Base-by-base conservation (phyloP, 1,140 invertebrate genomes). In the Babylonia areolata region DNA sequence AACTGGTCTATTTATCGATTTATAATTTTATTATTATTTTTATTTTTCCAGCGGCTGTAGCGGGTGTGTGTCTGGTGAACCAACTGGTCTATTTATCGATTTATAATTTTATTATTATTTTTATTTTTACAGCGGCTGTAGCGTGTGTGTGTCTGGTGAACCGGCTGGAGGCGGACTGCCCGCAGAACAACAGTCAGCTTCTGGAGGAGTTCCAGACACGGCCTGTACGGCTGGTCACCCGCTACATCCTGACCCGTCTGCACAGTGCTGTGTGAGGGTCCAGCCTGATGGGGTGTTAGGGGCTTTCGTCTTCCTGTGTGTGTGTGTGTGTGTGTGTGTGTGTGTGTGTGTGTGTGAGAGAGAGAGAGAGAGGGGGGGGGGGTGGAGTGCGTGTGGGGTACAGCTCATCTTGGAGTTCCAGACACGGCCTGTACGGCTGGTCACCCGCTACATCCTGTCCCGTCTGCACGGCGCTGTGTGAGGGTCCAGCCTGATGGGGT, bases 141-240 rank as follows among this genome's bases (percentile, higher is more conserved):
- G 96, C 99, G n/a, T 99, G 98, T 93, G 98, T 99, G 17, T 97
- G 98, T 0, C 93, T 99, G 2, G 93, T 99, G 28, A 98, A 99
- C 94, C 95, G 99, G 86, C 95, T 99, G 1, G 97, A 98, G 91
- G 97, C 97, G 9, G 99, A 99, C 95, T 98, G 99, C 95, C 97
- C 99, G 92, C 93, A 89, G 40, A 91, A 88, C 40, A 96, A 97
- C 1, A 98, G 99, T 92, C 97, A 97, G 93, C 96, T 97, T 0
- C 93, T 99, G 90, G 96, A 98, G 87, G 97, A 99, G 92, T 99
- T 97, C 97, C 98, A 99, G 93, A 95, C 97, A 84, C 95, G 98
- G 89, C 98, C 99, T 0, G 98, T 98, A 91, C 96, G 96, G 89
- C 95, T 99, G 37, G 96, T 99, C 0, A 96, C 97, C 9, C 96